Evolutionary conservation across 2,797 vertebrate genomes (phyloP), one percentile per base, ranked within the genome.

Genomic region (Helostoma temminkii): DNA sequence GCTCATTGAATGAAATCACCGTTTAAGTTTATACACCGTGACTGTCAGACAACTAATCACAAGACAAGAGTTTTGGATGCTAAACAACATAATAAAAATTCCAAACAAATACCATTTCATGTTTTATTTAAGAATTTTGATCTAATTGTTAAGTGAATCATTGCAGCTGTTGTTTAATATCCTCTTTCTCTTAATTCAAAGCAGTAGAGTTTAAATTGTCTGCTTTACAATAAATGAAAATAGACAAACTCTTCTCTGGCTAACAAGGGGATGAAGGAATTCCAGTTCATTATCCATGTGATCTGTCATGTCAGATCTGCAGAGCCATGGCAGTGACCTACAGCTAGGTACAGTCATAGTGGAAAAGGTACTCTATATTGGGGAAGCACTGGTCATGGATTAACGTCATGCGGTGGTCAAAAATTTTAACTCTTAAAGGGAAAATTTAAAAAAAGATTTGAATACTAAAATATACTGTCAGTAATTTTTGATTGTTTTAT

Each of bases 261-360:
- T 47, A 73, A 50, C 30, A 24, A 54, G 36, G 16, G 63, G 24
- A 76, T 63, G 74, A 78, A 65, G 52, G 49, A 82, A 56, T 66
- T 68, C 82, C 61, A 42, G 84, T 66, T 83, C 41, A 71, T 34
- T 8, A 79, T 80, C 67, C 36, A 78, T 70, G 60, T 64, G 72
- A 75, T 75, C 76, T 76, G 74, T 85, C 82, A 63, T 85, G 66
- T 60, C 76, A 69, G 69, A 74, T 50, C 45, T 78, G 18, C 30
- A 47, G 54, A 70, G 74, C 76, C 37, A 22, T 56, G 57, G 58
- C 49, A 54, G 15, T 61, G 65, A 63, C 70, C 78, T 57, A 8
- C 48, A 83, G 50, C 61, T 39, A 47, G 52, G 41, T 19, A 21
- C 16, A 54, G 32, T 59, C 42, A 49, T 5, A 61, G 12, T 25